Percentiles rank a stretch among this genome's conserved stretches.
These are phyloP conservation scores for Bubo scandiacus DNA, from an alignment of 2,113 vertebrate genomes.

Conservation along the genomic window DNA sequence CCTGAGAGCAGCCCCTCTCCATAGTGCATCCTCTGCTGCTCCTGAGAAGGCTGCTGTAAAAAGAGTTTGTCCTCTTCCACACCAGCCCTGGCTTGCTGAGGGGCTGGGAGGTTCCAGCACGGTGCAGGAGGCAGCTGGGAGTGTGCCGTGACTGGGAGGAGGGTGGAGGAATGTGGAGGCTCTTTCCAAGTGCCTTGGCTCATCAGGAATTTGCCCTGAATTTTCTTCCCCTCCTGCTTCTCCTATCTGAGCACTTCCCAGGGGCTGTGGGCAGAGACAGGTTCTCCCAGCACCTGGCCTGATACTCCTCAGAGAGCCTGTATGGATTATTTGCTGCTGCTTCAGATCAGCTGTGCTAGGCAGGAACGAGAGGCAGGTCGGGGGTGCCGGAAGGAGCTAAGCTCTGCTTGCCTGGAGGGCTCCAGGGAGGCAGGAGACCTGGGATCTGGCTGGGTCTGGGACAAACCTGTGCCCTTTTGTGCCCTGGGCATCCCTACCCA, in stretches of 20 bases:
- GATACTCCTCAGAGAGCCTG: neutral
- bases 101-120: neutral
- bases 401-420: neutral
- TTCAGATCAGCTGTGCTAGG: neutral
- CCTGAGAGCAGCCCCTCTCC: neutral
- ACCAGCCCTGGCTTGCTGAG: neutral
- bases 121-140: neutral
- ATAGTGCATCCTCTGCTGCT: neutral
- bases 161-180: slow-evolving; percentile 7
- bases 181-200: neutral
- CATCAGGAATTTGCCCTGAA: slow-evolving; percentile 23
- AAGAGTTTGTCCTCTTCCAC: neutral
- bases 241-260: neutral
- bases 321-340: neutral
- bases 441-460: neutral
- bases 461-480: neutral
- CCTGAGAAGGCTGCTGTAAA: neutral
- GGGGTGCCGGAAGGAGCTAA: neutral
- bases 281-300: neutral
- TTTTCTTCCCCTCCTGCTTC: neutral
- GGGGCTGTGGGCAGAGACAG: neutral
- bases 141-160: neutral
- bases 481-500: neutral
- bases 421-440: neutral
- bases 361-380: neutral